These are phyloP conservation scores for Anguilla japonica DNA, from an alignment of 2,113 vertebrate genomes.

Conservation along the genomic window DNA sequence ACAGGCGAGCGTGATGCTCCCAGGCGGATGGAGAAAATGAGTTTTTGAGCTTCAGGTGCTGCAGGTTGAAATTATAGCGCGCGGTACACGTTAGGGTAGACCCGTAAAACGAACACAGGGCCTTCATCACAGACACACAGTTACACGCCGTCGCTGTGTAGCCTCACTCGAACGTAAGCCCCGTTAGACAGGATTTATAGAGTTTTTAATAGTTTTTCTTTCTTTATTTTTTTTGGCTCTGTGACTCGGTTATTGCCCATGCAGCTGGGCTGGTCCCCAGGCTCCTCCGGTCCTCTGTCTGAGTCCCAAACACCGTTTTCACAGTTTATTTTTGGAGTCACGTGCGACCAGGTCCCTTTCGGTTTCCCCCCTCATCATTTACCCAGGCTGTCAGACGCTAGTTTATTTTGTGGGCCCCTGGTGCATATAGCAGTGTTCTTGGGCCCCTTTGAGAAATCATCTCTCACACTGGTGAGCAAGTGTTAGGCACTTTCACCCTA, in stretches of 20 bases:
- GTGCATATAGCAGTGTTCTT: slow-evolving; percentile 41
- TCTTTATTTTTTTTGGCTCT: too few species aligned
- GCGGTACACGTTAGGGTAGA: not conserved
- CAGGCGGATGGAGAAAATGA: not conserved
- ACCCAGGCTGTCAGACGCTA: slow-evolving; percentile 41
- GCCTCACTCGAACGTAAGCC: not conserved
- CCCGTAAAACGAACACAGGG: not conserved
- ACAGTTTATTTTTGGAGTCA: slow-evolving; percentile 13
- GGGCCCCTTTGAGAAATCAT: slow-evolving; percentile 47
- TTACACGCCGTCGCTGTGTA: not conserved
- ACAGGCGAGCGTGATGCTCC: not conserved
- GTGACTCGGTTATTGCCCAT: not conserved
- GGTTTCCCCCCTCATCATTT: slow-evolving; percentile 39
- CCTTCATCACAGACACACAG: not conserved
- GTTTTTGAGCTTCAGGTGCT: not conserved
- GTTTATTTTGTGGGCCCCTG: slow-evolving; percentile 36
- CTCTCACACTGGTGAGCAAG: slow-evolving; percentile 56
- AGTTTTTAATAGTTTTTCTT: too few species aligned
- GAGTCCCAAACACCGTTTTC: slow-evolving; percentile 3
- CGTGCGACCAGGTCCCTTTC: not conserved
- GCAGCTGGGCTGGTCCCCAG: not conserved
- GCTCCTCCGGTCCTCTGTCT: not conserved
- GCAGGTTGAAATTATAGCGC: not conserved
- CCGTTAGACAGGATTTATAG: not conserved
- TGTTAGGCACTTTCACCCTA: slow-evolving; percentile 52